Evolutionary conservation across 2,888 invertebrate species (phyloP), one percentile per base, ranked within the genome.

Genomic region (Plagodis pulveraria): DNA sequence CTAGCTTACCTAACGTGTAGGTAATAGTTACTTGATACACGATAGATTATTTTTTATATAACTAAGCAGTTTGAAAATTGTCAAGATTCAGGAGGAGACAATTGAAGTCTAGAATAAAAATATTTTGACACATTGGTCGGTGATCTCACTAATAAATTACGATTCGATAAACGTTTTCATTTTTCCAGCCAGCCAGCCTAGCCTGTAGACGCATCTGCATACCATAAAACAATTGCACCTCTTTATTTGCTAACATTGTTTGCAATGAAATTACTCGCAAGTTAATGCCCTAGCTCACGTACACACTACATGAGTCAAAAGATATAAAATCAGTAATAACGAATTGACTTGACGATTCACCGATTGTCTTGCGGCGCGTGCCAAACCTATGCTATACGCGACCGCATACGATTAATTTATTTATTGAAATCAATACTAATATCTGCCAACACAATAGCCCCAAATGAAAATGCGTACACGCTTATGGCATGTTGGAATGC

Each of bases 341-440:
- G 72, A 60, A 73, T 71, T 71, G 82, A 83, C 81, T 90, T 91
- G 89, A 80, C 81, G 81, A 91, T 91, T 90, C 91, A 86, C 76
- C 81, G 80, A 74, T 76, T 81, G 91, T 89, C 79, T 80, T 66
- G 65, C 73, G 87, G 78, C 91, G 89, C 91, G 91, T 91, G 91
- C 91, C 91, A 91, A 91, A 87, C 83, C 81, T 72, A 83, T 85
- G 83, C 91, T 91, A 89, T 91, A 85, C 78, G 80, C 77, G 87
- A 81, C 78, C 78, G 83, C 83, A 89, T 87, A 85, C 89, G 81
- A 87, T 90, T 92, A 91, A 91, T 92, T 91, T 91, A 92, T 91
- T 90, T 91, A 92, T 91, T 91, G 87, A 91, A 92, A 92, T 92
- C 90, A 89, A 88, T 90, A 91, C 91, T 91, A 89, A 91, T 91